Evolutionary conservation across 2,113 vertebrate species (phyloP).

Genomic region (Prochilodus magdalenae): DNA sequence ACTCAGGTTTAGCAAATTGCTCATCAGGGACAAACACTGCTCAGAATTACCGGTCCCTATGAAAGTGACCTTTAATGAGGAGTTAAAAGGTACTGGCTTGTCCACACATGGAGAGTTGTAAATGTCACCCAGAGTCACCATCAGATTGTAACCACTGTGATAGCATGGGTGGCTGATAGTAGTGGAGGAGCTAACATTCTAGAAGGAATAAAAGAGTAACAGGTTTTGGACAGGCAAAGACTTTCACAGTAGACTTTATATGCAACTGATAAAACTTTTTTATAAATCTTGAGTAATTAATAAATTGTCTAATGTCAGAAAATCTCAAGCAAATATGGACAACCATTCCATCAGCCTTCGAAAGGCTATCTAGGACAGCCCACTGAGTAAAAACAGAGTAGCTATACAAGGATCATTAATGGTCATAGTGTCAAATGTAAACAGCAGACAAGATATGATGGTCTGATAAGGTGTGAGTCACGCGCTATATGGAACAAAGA

Average conservation of each 20-base stretch:
- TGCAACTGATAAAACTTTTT: not conserved
- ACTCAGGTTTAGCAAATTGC: constrained; percentile 70
- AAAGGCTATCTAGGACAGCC: not conserved
- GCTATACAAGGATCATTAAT: not conserved
- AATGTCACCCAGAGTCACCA: constrained; percentile 51
- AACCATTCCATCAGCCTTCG: not conserved
- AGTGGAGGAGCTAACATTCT: not conserved
- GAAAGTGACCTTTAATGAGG: constrained; percentile 58
- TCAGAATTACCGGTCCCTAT: constrained; percentile 64
- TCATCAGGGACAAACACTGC: constrained; percentile 61
- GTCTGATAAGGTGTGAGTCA: not conserved
- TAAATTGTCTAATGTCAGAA: no score
- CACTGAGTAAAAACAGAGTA: not conserved
- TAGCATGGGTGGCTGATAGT: constrained; percentile 77
- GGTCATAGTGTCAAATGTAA: not conserved
- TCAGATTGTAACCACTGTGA: constrained; percentile 64
- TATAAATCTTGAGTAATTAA: not conserved
- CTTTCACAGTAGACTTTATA: not conserved
- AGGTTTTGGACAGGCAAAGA: not conserved
- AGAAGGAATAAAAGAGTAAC: not conserved
- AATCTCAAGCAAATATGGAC: not conserved
- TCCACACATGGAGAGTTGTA: constrained; percentile 70
- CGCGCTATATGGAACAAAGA: not conserved
- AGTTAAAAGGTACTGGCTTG: not conserved
- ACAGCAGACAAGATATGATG: not conserved